Evolutionary conservation across 2,888 invertebrate genomes (phyloP).

Genomic region (Cerastis rubricosa): DNA sequence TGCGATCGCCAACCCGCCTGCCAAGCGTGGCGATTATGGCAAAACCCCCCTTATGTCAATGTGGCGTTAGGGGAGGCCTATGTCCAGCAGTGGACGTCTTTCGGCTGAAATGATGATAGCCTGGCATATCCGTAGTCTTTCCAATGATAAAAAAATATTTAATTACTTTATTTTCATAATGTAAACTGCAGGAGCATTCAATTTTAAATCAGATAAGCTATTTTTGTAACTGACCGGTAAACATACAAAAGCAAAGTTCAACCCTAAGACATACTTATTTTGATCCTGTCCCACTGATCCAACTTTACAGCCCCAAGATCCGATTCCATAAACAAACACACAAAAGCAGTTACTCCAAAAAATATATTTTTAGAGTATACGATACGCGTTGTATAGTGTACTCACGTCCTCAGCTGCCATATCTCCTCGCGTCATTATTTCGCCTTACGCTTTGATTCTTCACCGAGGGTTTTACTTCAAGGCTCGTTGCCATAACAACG

Average conservation of each 20-base stretch:
- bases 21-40: too few relatives aligned
- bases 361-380: conserved; percentile 45
- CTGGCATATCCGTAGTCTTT: neutral
- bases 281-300: conserved; percentile 44
- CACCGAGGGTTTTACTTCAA: conserved; percentile 76
- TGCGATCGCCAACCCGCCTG: too few relatives aligned
- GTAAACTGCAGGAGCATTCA: neutral
- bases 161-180: neutral
- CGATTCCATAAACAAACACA: conserved; percentile 66
- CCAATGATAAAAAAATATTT: neutral
- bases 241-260: conserved; percentile 7
- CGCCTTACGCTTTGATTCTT: conserved; percentile 81
- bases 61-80: too few relatives aligned
- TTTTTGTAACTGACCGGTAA: neutral
- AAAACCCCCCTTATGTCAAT: too few relatives aligned
- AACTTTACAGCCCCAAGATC: conserved; percentile 55
- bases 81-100: too few relatives aligned
- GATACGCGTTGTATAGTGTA: conserved; percentile 56
- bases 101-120: too few relatives aligned
- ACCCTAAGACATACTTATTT: conserved; percentile 32
- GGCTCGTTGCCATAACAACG: conserved; percentile 82
- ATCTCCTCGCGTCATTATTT: conserved; percentile 87
- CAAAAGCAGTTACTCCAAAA: conserved; percentile 50
- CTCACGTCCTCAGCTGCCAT: conserved; percentile 75
- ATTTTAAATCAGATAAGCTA: neutral